phyloP scores from a whole-genome alignment of 2,797 vertebrate species.

The Accipiter minullus region DNA sequence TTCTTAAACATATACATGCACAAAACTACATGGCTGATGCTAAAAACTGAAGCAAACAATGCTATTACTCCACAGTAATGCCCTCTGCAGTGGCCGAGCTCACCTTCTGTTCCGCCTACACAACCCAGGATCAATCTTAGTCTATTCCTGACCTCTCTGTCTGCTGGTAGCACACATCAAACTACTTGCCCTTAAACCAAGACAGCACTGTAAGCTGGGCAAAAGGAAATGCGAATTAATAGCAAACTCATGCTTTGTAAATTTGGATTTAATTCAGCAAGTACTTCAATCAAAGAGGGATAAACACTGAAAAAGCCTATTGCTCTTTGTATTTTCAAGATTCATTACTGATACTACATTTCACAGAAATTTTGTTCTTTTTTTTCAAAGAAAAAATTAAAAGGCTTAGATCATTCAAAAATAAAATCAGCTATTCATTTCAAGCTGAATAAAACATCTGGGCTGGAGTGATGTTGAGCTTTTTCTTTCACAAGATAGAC shows the following conservation, averaged over 20 bases:
- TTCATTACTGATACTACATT: not conserved
- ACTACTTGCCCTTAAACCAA: not conserved
- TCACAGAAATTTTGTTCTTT: not conserved
- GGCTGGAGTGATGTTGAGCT: not conserved
- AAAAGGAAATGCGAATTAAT: not conserved
- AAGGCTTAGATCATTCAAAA: not conserved
- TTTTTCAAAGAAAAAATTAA: not conserved
- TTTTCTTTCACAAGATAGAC: not conserved
- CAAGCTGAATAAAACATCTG: not conserved
- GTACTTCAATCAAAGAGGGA: not conserved
- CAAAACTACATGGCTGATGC: not conserved
- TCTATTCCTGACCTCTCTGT: not conserved
- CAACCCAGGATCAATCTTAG: not conserved
- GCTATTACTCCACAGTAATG: not conserved
- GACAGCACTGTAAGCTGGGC: not conserved
- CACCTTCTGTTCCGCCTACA: not conserved
- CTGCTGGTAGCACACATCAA: not conserved
- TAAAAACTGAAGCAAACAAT: rapidly evolving
- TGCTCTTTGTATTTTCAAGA: not conserved
- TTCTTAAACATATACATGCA: not conserved
- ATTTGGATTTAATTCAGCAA: not conserved
- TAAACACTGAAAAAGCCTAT: not conserved
- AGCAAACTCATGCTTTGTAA: not conserved
- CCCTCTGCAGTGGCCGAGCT: not conserved
- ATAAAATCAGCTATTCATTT: not conserved